phyloP scores from a whole-genome alignment of 2,797 vertebrate genomes.

The Cirrhinus mrigala region DNA sequence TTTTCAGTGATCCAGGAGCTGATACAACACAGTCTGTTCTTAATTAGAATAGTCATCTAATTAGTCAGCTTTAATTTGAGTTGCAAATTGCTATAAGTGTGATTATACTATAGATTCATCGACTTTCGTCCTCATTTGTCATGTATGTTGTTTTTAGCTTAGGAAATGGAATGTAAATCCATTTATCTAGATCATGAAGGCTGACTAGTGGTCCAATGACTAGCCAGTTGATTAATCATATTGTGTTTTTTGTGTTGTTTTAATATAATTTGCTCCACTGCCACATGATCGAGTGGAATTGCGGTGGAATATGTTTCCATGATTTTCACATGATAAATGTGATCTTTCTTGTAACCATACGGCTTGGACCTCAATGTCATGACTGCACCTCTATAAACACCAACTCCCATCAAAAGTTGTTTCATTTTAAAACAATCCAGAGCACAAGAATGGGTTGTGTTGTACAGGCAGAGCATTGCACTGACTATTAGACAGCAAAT shows the following conservation, averaged over 20 bases:
- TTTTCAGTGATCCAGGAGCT: conserved; percentile 20
- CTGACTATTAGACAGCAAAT: conserved; percentile 17
- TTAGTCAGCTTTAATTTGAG: conserved; percentile 40
- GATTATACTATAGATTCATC: conserved; percentile 28
- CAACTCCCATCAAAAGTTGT: conserved; percentile 3
- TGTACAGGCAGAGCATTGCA: not conserved
- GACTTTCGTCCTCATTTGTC: conserved; percentile 7
- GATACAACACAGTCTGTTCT: conserved; percentile 21
- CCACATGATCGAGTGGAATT: not conserved
- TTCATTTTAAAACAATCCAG: conserved; percentile 10
- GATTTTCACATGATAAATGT: not conserved
- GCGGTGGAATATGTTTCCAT: not conserved
- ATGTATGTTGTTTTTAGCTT: not conserved
- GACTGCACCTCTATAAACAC: conserved; percentile 17
- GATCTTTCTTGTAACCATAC: conserved; percentile 9
- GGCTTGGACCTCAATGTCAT: not conserved
- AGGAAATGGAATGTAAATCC: not conserved
- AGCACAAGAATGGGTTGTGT: not conserved
- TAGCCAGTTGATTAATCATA: no score
- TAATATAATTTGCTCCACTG: not conserved
- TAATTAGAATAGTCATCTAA: conserved; percentile 30
- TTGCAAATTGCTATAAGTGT: conserved; percentile 35
- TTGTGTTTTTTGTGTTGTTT: no score
- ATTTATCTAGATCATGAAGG: not conserved
- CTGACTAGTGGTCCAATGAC: no score